Base-by-base conservation (phyloP, 1,140 invertebrate genomes). In the Scaptomyza montana region DNA sequence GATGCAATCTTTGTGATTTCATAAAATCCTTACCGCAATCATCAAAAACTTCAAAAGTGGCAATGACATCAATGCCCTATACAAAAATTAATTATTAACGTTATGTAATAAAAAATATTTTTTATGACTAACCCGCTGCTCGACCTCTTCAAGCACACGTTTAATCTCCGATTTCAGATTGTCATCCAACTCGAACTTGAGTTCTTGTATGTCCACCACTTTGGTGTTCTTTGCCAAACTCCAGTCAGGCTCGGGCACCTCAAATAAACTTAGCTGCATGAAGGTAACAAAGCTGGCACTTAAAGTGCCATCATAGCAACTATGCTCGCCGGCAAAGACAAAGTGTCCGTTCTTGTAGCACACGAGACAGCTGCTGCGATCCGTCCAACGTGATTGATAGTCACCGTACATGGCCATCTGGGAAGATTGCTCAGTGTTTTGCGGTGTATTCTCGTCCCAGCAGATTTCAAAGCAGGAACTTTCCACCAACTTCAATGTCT, bases 401-500 rank as follows among this genome's bases (percentile, higher is more conserved):
- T 94, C 92, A 0, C 94, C 94, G 61, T 85, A 89, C 1, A 93
- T 61, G 4, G 77, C 78, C 10, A 89, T 39, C 47, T 85, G 82
- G 8, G 80, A 85, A 13, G 81, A 66, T 65, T 93, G 90, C 69
- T 92, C 92, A 16, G 93, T 89, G 72, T 93, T 71, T 5, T 61
- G 59, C 3, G 92, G 91, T 39, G 69, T 55, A 45, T 91, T 74
- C 41, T 95, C 94, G 81, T 96, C 95, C 64, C 96, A 92, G 56
- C 93, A 92, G 8, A 95, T 68, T 41, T 93, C 92, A 87, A 96
- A 94, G 49, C 93, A 93, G 62, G 94, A 93, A 84, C 93, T 94
- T 90, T 96, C 95, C 72, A 96, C 94, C 30, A 93, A 91, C 70
- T 93, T 92, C 3, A 96, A 89, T 5, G 93, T 94, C 30, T 93